Evolutionary conservation across 2,888 invertebrate genomes (phyloP), one percentile per base, ranked within the genome.

Genomic region (Epirrhoe alternata): DNA sequence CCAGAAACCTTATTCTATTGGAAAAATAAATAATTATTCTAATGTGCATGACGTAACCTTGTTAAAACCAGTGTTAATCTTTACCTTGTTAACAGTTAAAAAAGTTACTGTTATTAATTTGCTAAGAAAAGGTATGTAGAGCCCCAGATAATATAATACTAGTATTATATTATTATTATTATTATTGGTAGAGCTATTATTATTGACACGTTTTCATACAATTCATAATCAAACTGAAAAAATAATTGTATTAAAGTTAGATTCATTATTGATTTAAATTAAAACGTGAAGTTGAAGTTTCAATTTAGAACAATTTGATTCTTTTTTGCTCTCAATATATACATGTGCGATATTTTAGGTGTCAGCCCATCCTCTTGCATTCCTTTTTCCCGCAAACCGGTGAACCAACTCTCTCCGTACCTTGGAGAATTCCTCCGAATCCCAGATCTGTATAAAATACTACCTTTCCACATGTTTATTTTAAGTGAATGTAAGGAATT

Each of bases 21-120:
- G 55, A 62, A 72, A 47, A 69, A 62, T 66, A 59, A 63, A 63
- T 69, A 68, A 69, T 70, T 70, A 72, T 69, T 66, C 12, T 66
- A 66, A 69, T 72, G 53, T 68, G 45, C 16, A 6, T 58, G 61
- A 66, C 50, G 61, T 58, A 38, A 57, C 31, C 10, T 30, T 42
- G 49, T 47, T 61, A 51, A 65, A 60, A 42, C 38, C 38, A 38
- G 38, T 42, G 12, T 5, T 42, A 24, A 24, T 2, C 24, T 24
- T 24, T 24, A 42, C 38, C 12, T 42, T 42, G 38, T 42, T 38
- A 38, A 38, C 12, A 38, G 0, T 10, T 12, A 42, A 42, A 38
- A 1, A 38, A 10, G 1, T 38, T 38, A 10, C 10, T 10, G 38
- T 7, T 8, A 35, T 35, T 6, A n/a, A n/a, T n/a, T n/a, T n/a